phyloP scores from a whole-genome alignment of 2,888 invertebrate species.

The Drosophila pegasa region DNA sequence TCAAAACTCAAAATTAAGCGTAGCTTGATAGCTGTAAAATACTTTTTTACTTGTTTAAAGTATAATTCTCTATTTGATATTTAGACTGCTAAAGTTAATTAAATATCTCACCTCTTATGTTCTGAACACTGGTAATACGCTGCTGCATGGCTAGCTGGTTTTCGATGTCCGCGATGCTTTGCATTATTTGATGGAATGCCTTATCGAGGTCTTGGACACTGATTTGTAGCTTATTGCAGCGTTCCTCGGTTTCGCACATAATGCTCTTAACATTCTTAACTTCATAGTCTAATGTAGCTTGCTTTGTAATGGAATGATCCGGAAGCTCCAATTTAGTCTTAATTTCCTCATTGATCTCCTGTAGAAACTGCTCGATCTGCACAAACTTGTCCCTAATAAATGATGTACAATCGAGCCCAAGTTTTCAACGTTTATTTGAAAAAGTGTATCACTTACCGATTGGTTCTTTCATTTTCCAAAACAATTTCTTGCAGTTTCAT shows the following conservation, averaged over 20 bases:
- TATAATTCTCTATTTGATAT: too few species aligned
- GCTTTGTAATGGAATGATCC: slow-evolving; percentile 85
- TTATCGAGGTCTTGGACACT: slow-evolving; percentile 84
- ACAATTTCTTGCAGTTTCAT: slow-evolving; percentile 81
- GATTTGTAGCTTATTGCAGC: slow-evolving; percentile 85
- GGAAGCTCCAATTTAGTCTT: slow-evolving; percentile 74
- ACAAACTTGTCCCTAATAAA: slow-evolving; percentile 79
- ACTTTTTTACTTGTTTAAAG: too few species aligned
- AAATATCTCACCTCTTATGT: slow-evolving; percentile 82
- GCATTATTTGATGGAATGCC: slow-evolving; percentile 85
- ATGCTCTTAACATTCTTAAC: slow-evolving; percentile 86
- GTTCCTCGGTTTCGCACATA: slow-evolving; percentile 86
- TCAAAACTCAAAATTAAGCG: too few species aligned
- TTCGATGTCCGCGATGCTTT: slow-evolving; percentile 85
- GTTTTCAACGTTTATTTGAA: neutral
- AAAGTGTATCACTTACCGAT: slow-evolving; percentile 62
- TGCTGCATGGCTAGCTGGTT: slow-evolving; percentile 83
- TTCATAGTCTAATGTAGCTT: slow-evolving; percentile 85
- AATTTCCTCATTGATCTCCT: slow-evolving; percentile 79
- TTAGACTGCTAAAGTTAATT: too few species aligned
- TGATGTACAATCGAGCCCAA: neutral
- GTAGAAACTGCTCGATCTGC: slow-evolving; percentile 77
- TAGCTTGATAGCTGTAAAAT: too few species aligned
- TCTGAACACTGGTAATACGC: slow-evolving; percentile 81
- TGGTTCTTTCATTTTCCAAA: slow-evolving; percentile 73